Evolutionary conservation across 2,888 invertebrate species (phyloP).

Genomic region (Acrocyrtus sp.): DNA sequence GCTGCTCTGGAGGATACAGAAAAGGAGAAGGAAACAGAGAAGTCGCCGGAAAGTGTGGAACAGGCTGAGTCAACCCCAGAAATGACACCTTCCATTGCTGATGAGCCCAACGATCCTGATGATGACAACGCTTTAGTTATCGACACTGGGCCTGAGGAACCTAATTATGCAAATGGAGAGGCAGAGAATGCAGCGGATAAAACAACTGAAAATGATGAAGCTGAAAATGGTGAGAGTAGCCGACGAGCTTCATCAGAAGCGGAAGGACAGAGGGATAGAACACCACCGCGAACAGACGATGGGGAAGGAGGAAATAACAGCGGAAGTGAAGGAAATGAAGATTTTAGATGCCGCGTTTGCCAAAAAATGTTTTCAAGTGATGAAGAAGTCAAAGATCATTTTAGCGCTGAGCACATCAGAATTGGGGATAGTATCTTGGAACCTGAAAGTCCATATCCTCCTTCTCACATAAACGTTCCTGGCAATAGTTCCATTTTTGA

Average conservation of each 20-base stretch:
- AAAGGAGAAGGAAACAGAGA: no score
- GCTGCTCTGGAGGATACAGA: no score
- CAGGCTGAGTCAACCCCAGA: no score
- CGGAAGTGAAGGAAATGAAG: slow-evolving; percentile 11
- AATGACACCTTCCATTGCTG: no score
- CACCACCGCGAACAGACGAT: background rate
- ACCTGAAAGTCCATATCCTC: slow-evolving; percentile 60
- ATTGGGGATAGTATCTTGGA: slow-evolving; percentile 51
- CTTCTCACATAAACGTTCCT: background rate
- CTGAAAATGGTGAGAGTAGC: background rate
- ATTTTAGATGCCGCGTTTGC: slow-evolving; percentile 44
- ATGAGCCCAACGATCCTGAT: no score
- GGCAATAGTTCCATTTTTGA: slow-evolving; percentile 33
- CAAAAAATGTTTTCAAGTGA: slow-evolving; percentile 49
- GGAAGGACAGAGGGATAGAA: background rate
- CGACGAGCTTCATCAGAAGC: background rate
- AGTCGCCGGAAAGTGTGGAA: no score
- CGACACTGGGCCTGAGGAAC: background rate
- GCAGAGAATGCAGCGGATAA: background rate
- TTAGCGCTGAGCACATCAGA: slow-evolving; percentile 57
- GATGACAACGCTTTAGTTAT: slow-evolving; percentile 21
- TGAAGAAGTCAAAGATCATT: slow-evolving; percentile 56
- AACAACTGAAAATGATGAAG: background rate
- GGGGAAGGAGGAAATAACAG: background rate
- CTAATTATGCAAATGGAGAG: background rate